These are phyloP conservation scores for Melitaea cinxia DNA, from an alignment of 1,140 invertebrate genomes.

Conservation along the genomic window DNA sequence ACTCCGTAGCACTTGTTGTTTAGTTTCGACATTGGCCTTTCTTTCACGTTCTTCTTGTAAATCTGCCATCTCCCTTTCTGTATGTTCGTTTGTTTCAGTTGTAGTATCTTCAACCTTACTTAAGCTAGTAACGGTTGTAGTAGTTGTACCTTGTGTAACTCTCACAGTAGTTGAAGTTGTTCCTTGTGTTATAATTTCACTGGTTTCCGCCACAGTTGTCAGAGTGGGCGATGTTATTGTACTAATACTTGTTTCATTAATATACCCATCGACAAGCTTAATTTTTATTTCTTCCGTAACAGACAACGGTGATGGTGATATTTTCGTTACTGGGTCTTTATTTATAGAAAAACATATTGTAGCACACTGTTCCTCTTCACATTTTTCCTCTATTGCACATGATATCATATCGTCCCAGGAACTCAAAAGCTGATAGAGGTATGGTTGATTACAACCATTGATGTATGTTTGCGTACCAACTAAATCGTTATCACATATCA, in stretches of 20 bases:
- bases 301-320: neutral
- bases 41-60: slow-evolving; percentile 44
- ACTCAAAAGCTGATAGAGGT: slow-evolving; percentile 58
- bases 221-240: neutral
- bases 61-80: slow-evolving; percentile 18
- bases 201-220: neutral
- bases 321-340: slow-evolving; percentile 47
- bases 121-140: neutral
- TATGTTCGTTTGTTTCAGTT: neutral
- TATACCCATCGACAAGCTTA: neutral
- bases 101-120: neutral
- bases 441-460: slow-evolving; percentile 58
- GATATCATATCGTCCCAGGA: slow-evolving; percentile 60
- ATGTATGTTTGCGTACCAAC: slow-evolving; percentile 65
- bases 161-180: neutral
- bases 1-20: slow-evolving; percentile 37
- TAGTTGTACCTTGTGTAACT: neutral
- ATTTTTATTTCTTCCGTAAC: neutral
- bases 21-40: slow-evolving; percentile 52
- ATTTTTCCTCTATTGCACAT: slow-evolving; percentile 59
- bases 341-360: slow-evolving; percentile 49
- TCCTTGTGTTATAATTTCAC: neutral
- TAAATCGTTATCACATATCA: slow-evolving; percentile 59
- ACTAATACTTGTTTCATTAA: neutral
- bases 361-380: slow-evolving; percentile 45